phyloP scores from a whole-genome alignment of 1,140 invertebrate species.

The Zaprionus capensis region DNA sequence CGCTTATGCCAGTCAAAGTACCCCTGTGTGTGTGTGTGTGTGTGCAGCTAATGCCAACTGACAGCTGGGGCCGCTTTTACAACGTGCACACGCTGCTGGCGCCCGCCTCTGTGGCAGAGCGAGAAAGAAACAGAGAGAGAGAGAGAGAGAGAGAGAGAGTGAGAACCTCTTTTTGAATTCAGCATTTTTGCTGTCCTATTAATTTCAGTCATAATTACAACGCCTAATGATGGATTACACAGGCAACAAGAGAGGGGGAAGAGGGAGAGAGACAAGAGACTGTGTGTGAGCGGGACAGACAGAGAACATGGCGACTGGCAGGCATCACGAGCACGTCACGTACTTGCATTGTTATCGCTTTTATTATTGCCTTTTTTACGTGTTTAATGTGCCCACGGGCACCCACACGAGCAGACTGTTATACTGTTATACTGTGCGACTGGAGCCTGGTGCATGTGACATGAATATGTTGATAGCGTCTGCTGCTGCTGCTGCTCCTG shows the following conservation, averaged over 20 bases:
- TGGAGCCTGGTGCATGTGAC: background rate
- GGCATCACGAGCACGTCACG: conserved; percentile 4
- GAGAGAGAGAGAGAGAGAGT: background rate
- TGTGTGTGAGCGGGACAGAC: background rate
- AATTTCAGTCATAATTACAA: conserved; percentile 5
- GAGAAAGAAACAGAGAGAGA: background rate
- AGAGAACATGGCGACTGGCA: background rate
- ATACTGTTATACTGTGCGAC: background rate
- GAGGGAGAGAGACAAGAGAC: background rate
- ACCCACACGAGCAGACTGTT: background rate
- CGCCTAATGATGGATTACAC: conserved; percentile 2
- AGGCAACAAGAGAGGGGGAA: background rate
- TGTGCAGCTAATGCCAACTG: conserved; percentile 3
- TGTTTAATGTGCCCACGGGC: conserved; percentile 4
- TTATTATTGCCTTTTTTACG: conserved; percentile 5
- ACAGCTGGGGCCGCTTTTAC: conserved; percentile 4
- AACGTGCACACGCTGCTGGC: background rate
- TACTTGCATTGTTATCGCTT: conserved; percentile 5
- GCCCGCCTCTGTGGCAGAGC: background rate
- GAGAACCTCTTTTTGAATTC: conserved; percentile 1
- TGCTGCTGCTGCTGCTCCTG: background rate
- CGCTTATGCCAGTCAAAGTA: background rate
- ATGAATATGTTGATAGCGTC: conserved; percentile 1
- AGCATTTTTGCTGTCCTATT: conserved; percentile 5
- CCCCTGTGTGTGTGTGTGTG: background rate